A percentile compares a stretch with the other conserved stretches of the same genome.
phyloP scores from a whole-genome alignment of 2,113 vertebrate genomes.

The Sebastes schlegelii region DNA sequence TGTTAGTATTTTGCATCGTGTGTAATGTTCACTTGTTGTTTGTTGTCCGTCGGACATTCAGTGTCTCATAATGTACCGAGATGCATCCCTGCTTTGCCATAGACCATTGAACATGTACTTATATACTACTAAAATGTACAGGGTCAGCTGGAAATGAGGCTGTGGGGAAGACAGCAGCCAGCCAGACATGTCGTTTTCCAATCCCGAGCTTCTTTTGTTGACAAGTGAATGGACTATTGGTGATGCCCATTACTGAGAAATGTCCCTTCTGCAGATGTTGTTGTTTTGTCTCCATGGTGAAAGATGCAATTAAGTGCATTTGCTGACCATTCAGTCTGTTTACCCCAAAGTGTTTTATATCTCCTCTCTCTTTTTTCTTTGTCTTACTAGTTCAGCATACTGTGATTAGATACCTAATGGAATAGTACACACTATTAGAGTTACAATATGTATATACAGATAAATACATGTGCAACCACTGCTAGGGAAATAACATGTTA shows the following conservation, averaged over 20 bases:
- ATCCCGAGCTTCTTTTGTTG: constrained; percentile 29
- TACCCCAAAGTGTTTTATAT: neutral
- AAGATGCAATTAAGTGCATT: constrained; percentile 40
- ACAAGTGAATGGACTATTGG: constrained; percentile 21
- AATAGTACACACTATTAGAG: neutral
- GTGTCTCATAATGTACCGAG: neutral
- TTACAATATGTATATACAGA: neutral
- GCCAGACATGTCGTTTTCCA: constrained; percentile 35
- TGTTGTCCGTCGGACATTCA: neutral
- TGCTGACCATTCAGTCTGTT: constrained; percentile 27
- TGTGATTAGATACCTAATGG: neutral
- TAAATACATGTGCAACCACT: neutral
- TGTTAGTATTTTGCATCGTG: neutral
- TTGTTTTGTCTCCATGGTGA: constrained; percentile 26
- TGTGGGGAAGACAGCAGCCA: constrained; percentile 18
- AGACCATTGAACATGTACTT: constrained; percentile 1
- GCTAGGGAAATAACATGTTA: neutral
- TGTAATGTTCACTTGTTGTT: neutral
- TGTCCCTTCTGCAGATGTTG: constrained; percentile 16
- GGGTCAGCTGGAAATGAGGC: constrained; percentile 21
- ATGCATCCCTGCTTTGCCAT: neutral
- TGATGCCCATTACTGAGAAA: constrained; percentile 34
- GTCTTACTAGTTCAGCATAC: neutral
- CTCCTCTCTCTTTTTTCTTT: neutral
- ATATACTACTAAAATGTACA: neutral